Evolutionary conservation across 2,797 vertebrate genomes (phyloP).

Genomic region (Phaenicophaeus curvirostris): DNA sequence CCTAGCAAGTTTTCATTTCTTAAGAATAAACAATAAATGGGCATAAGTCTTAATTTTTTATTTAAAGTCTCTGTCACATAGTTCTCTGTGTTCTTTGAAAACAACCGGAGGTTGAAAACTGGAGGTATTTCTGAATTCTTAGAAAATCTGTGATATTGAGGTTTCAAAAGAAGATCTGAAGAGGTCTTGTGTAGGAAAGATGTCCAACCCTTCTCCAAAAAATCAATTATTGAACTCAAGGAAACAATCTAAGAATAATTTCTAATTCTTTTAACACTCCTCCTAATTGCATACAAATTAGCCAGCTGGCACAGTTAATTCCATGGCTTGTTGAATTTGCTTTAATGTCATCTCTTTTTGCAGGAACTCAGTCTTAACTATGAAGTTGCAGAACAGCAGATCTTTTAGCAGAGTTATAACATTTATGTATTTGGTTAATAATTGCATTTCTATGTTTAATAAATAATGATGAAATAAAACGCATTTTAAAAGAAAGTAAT

Average conservation of each 20-base stretch:
- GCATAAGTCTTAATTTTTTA: constrained; percentile 15
- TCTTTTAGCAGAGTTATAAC: background rate
- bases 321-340: background rate
- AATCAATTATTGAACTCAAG: background rate
- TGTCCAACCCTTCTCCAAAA: background rate
- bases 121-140: background rate
- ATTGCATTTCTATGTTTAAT: background rate
- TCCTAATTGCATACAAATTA: background rate
- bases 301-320: background rate
- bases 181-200: background rate
- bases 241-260: background rate
- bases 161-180: background rate
- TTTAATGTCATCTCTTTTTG: background rate
- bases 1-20: constrained; percentile 12
- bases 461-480: background rate
- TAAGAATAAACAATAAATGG: constrained; percentile 35
- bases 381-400: background rate
- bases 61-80: background rate
- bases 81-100: background rate
- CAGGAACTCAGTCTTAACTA: background rate
- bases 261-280: background rate
- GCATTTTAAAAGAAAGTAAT: background rate
- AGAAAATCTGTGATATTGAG: background rate
- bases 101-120: too few relatives aligned
- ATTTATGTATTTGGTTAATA: background rate